Percentiles rank a stretch among this genome's conserved stretches.
These are phyloP conservation scores for Augiades crinisus DNA, from an alignment of 2,888 invertebrate species.

Conservation along the genomic window DNA sequence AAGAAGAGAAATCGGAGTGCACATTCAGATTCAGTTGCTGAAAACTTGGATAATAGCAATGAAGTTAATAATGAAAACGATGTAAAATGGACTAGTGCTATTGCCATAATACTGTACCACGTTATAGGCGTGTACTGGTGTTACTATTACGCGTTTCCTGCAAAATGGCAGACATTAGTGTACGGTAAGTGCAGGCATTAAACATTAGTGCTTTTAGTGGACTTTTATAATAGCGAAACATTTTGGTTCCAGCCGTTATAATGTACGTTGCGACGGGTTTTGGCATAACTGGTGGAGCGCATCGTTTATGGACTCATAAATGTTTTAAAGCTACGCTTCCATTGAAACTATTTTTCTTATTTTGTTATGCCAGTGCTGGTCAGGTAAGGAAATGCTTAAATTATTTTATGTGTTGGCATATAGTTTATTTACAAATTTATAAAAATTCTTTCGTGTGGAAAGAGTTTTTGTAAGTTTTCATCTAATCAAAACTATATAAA, in stretches of 20 bases:
- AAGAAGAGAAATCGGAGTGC: no score
- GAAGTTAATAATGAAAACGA: no score
- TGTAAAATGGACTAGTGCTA: constrained; percentile 66
- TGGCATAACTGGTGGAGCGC: constrained; percentile 87
- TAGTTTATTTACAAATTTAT: no score
- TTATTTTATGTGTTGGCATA: no score
- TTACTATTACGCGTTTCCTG: constrained; percentile 61
- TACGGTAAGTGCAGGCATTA: constrained; percentile 53
- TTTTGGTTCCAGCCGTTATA: constrained; percentile 67
- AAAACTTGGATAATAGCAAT: no score
- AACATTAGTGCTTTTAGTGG: constrained; percentile 2
- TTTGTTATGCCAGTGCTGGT: constrained; percentile 84
- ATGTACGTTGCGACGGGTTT: constrained; percentile 83
- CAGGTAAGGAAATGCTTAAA: constrained; percentile 85
- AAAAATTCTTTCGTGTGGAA: no score
- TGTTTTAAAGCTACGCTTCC: constrained; percentile 85
- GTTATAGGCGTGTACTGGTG: constrained; percentile 65
- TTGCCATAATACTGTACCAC: constrained; percentile 60
- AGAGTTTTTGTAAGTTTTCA: no score
- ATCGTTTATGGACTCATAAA: constrained; percentile 85
- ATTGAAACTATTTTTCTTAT: constrained; percentile 80
- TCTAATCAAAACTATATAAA: no score
- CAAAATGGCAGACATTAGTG: constrained; percentile 66
- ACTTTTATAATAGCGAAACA: background rate
- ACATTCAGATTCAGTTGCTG: no score